Base-by-base conservation (phyloP, 2,888 invertebrate species). In the Idaea straminata region DNA sequence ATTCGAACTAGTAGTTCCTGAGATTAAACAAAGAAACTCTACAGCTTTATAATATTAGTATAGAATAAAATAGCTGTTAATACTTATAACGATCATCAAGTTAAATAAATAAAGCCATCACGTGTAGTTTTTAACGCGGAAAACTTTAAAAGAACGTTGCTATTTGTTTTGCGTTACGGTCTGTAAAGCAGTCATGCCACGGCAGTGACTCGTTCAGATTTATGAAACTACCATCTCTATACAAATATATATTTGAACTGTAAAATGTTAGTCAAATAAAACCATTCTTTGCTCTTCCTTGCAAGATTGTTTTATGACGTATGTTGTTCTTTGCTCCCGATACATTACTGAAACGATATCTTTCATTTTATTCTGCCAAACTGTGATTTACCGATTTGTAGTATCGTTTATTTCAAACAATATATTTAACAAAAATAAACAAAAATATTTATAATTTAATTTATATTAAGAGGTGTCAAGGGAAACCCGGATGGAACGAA, bases 101-200 rank as follows among this genome's bases (percentile, higher is more conserved):
- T 47, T 62, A 62, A 64, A 65, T 59, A 61, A 72, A 70, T 72
- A 61, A 71, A 69, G 63, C 69, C 65, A 70, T 69, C 58, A 68
- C 68, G 72, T 64, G 34, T 13, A 62, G 63, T 71, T 67, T 70
- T 72, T 72, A 68, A 67, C 61, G 65, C 60, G 38, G 62, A 65
- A 69, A 74, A 72, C 62, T 71, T 66, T 70, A 66, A 68, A 63
- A 63, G 65, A 68, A 64, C 65, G 61, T 65, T 62, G 67, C 47
- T 66, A 66, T 69, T 75, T 71, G 69, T 64, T 70, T 66, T 62
- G 65, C 69, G 72, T 73, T 69, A 73, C 75, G 74, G 73, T 73
- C 70, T 72, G 69, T 68, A 69, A 70, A 72, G 65, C 71, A 69
- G 69, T 65, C 66, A 68, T 65, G 65, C 62, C 63, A 63, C 62